A percentile compares a stretch with the other conserved stretches of the same genome.
Evolutionary conservation across 2,888 invertebrate species (phyloP).

Genomic region (Pycnomerus fuliginosus): DNA sequence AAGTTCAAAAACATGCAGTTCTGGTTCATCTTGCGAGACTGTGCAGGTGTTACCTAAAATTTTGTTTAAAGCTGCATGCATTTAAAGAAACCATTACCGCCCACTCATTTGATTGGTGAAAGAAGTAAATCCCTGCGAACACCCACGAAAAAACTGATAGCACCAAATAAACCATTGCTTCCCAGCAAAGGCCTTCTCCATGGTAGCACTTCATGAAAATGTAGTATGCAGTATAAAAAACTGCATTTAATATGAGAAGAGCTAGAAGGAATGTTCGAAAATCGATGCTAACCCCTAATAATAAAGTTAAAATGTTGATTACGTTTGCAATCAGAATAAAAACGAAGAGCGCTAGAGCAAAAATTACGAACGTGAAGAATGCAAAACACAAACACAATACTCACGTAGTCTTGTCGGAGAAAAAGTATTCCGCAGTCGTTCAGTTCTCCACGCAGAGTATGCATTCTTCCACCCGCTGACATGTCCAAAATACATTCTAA

Average conservation of each 20-base stretch:
- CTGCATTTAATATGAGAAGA: constrained; percentile 78
- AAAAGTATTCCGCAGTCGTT: constrained; percentile 28
- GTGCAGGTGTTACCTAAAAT: constrained; percentile 66
- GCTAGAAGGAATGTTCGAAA: constrained; percentile 79
- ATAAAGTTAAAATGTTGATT: constrained; percentile 64
- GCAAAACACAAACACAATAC: too few species aligned
- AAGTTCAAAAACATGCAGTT: constrained; percentile 69
- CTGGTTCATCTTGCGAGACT: constrained; percentile 65
- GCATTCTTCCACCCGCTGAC: too few species aligned
- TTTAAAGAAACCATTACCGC: too few species aligned
- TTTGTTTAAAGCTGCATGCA: too few species aligned
- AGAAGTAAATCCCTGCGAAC: constrained; percentile 62
- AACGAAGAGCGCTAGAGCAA: too few species aligned
- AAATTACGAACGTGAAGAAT: too few species aligned
- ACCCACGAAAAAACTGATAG: constrained; percentile 67
- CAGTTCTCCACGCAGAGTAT: too few species aligned
- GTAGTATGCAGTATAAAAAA: constrained; percentile 78
- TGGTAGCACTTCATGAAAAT: constrained; percentile 75
- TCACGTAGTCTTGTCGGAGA: constrained; percentile 35
- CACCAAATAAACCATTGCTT: constrained; percentile 53
- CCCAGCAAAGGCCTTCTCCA: constrained; percentile 62
- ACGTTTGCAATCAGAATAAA: constrained; percentile 60
- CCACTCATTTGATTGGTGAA: constrained; percentile 69
- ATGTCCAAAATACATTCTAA: constrained; percentile 47
- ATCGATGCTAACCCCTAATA: constrained; percentile 61